phyloP scores from a whole-genome alignment of 92 coral and sea anemone species.

The Diadumene lineata region DNA sequence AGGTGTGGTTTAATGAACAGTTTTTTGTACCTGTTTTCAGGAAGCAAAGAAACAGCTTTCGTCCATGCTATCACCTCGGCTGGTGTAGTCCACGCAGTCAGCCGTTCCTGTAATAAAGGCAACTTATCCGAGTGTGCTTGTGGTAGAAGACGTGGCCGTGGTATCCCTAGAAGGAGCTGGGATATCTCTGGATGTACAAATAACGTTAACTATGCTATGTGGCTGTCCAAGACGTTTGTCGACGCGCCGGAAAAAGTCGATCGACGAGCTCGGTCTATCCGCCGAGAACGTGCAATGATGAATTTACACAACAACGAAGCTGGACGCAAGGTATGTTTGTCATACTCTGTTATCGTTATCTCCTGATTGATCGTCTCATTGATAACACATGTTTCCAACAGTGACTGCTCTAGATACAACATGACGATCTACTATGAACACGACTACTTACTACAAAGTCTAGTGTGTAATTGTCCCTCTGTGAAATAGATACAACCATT shows the following conservation, averaged over 20 bases:
- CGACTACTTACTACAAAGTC: too few species aligned
- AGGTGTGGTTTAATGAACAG: background rate
- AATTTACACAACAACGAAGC: constrained; percentile 91
- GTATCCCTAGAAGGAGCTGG: constrained; percentile 55
- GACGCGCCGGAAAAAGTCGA: constrained; percentile 83
- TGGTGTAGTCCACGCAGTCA: constrained; percentile 94
- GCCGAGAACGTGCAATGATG: constrained; percentile 60
- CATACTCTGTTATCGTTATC: too few species aligned
- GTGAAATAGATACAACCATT: background rate
- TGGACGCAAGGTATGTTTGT: constrained; percentile 83
- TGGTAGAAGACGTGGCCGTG: constrained; percentile 33
- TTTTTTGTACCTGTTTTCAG: constrained; percentile 28
- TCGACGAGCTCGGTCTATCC: constrained; percentile 49
- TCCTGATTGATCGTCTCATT: too few species aligned
- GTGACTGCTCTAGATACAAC: too few species aligned
- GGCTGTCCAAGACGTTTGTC: constrained; percentile 81
- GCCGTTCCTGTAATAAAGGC: constrained; percentile 88
- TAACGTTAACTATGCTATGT: constrained; percentile 71
- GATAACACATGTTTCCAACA: too few species aligned
- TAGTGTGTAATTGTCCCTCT: too few species aligned
- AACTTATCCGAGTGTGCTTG: constrained; percentile 86
- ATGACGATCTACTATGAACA: too few species aligned
- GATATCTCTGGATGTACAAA: constrained; percentile 78
- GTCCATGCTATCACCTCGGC: constrained; percentile 97
- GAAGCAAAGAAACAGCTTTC: constrained; percentile 95